These are phyloP conservation scores for Clarias macrocephalus DNA, from an alignment of 2,113 vertebrate species.

Conservation along the genomic window DNA sequence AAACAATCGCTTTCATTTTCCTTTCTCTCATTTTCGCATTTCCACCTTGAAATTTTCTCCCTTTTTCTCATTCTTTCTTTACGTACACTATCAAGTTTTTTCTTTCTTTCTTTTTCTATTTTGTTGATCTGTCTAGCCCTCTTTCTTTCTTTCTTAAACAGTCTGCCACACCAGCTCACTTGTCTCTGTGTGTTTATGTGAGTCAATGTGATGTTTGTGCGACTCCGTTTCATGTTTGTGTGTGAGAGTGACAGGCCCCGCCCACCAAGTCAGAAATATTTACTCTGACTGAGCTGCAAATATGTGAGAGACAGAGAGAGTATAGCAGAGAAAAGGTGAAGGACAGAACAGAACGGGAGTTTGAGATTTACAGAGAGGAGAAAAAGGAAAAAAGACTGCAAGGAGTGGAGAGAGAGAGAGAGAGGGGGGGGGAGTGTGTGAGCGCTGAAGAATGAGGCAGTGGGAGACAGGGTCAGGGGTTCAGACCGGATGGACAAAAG, in stretches of 20 bases:
- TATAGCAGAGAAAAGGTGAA: not conserved
- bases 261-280: not conserved
- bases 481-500: constrained; percentile 57
- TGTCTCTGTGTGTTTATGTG: not conserved
- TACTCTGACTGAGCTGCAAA: not conserved
- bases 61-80: not conserved
- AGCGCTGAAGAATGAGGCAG: constrained; percentile 27
- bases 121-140: not conserved
- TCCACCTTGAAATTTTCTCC: not conserved
- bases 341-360: not conserved
- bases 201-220: constrained; percentile 10
- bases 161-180: too few species aligned
- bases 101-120: not conserved
- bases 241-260: not conserved
- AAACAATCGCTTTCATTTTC: not conserved
- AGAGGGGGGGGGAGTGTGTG: not conserved
- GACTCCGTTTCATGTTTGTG: constrained; percentile 4
- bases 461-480: constrained; percentile 40
- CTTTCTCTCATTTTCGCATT: not conserved
- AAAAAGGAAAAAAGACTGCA: not conserved
- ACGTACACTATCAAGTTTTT: not conserved
- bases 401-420: constrained; percentile 14
- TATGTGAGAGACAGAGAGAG: not conserved
- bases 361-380: not conserved
- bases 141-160: not conserved